Percentiles rank a stretch among this genome's conserved stretches.
phyloP scores from a whole-genome alignment of 2,888 invertebrate genomes.

The Laspeyria flexula region DNA sequence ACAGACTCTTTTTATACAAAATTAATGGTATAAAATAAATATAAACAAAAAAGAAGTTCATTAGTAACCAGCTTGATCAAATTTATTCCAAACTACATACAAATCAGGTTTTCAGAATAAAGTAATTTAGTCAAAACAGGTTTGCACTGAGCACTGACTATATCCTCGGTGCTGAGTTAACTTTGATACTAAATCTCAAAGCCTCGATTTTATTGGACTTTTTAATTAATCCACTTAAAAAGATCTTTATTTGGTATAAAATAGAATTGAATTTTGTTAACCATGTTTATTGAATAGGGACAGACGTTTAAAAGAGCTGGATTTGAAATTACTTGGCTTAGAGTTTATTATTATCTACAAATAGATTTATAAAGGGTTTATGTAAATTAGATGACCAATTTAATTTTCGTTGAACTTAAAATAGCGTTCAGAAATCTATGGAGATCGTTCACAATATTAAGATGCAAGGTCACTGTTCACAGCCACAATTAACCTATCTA shows the following conservation, averaged over 20 bases:
- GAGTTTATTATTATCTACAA: not conserved
- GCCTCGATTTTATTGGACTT: conserved; percentile 41
- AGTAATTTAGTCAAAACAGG: conserved; percentile 23
- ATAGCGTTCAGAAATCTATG: no score
- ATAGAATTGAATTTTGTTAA: conserved; percentile 28
- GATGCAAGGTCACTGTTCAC: no score
- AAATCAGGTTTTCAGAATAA: conserved; percentile 14
- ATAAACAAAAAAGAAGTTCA: no score
- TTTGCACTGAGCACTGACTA: conserved; percentile 11
- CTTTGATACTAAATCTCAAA: conserved; percentile 25
- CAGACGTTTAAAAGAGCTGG: not conserved
- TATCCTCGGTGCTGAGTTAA: conserved; percentile 5
- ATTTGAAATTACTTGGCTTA: not conserved
- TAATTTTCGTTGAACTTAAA: no score
- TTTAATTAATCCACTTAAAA: conserved; percentile 49
- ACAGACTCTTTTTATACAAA: no score
- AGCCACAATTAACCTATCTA: no score
- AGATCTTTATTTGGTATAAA: conserved; percentile 33
- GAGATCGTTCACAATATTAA: no score
- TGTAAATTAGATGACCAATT: no score
- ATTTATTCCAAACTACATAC: conserved; percentile 2
- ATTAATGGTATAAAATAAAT: no score
- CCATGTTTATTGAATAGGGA: conserved; percentile 5
- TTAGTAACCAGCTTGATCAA: not conserved
- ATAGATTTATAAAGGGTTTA: no score